Conservation (phyloP, 1,140 invertebrate species). For the Eumeta japonica region DNA sequence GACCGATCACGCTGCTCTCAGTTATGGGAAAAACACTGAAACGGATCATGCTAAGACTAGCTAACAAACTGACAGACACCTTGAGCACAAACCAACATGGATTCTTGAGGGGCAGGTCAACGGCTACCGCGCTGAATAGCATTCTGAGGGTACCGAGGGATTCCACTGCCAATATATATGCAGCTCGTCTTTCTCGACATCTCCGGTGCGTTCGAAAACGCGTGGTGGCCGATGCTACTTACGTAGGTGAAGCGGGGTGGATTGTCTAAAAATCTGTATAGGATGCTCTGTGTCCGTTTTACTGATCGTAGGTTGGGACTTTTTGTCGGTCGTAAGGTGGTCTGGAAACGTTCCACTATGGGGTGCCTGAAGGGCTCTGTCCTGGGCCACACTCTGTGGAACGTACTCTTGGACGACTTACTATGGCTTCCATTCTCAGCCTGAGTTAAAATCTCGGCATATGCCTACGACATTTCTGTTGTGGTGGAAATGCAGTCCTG, state of each 20-base stretch:
- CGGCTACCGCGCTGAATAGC: slow-evolving; percentile 27
- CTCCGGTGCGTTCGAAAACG: slow-evolving; percentile 45
- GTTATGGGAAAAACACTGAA: slow-evolving; percentile 39
- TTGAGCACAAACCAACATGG: slow-evolving; percentile 30
- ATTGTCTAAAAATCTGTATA: slow-evolving; percentile 16
- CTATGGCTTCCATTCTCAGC: too few species aligned
- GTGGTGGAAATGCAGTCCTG: slow-evolving; percentile 20
- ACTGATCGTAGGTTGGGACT: slow-evolving; percentile 15
- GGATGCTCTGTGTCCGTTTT: slow-evolving; percentile 31
- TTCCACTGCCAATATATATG: slow-evolving; percentile 16
- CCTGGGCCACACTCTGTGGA: slow-evolving; percentile 41
- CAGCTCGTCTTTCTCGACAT: slow-evolving; percentile 42
- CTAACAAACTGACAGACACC: slow-evolving; percentile 3
- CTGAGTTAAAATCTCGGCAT: slow-evolving; percentile 34
- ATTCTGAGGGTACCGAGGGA: slow-evolving; percentile 7
- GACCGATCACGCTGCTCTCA: slow-evolving; percentile 41
- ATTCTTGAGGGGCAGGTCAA: slow-evolving; percentile 24
- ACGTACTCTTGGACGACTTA: too few species aligned
- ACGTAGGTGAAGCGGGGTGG: slow-evolving; percentile 13
- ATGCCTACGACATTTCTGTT: slow-evolving; percentile 35
- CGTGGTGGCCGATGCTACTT: slow-evolving; percentile 37
- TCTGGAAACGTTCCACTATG: slow-evolving; percentile 17
- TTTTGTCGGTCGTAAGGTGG: slow-evolving; percentile 5
- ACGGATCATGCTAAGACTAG: slow-evolving; percentile 21
- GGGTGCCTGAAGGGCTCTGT: slow-evolving; percentile 53